A percentile compares a stretch with the other conserved stretches of the same genome.
Evolutionary conservation across 2,888 invertebrate species (phyloP).

Genomic region (Xylota sylvarum): DNA sequence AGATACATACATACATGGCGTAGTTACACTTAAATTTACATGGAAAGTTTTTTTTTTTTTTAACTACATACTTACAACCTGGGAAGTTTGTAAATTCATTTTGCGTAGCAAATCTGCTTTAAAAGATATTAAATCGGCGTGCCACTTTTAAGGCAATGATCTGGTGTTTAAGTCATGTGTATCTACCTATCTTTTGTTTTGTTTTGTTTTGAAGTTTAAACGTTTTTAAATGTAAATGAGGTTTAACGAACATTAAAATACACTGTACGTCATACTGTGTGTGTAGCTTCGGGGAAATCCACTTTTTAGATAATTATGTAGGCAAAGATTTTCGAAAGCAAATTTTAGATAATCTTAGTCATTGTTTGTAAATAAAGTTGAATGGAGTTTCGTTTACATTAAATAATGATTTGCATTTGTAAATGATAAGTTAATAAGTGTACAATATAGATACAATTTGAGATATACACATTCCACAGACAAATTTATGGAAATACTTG

Average conservation of each 20-base stretch:
- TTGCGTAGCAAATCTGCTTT: background rate
- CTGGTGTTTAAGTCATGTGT: background rate
- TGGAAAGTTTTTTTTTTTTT: background rate
- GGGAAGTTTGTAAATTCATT: background rate
- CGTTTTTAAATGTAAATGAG: background rate
- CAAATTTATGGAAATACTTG: no score
- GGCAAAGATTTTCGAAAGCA: background rate
- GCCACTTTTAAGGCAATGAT: slow-evolving; percentile 1
- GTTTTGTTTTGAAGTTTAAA: background rate
- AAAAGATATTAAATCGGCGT: background rate
- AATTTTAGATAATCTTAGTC: background rate
- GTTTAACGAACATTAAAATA: background rate
- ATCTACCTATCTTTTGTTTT: no score
- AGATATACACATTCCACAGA: no score
- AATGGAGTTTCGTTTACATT: background rate
- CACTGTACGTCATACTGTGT: background rate
- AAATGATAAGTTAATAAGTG: no score
- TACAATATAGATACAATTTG: no score
- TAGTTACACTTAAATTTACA: background rate
- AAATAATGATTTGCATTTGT: background rate
- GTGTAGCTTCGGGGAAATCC: background rate
- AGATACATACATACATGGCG: background rate
- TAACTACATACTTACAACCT: no score
- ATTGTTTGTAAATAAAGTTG: background rate
- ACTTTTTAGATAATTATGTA: background rate